Base-by-base conservation (phyloP, 1,140 invertebrate species). In the Drosophila melanica region DNA sequence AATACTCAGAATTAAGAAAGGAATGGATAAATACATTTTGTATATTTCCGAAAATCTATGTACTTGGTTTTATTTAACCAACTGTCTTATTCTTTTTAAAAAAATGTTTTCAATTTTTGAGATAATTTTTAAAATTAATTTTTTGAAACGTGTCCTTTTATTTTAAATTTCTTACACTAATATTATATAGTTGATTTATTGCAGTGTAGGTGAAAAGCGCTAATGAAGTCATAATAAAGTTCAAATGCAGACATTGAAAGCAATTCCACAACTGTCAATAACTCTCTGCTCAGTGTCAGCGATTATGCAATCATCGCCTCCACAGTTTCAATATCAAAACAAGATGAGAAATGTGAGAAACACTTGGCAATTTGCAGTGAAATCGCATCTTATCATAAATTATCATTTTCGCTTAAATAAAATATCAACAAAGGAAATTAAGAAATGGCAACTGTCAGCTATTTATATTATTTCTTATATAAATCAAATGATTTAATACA, bases 261-360 rank as follows among this genome's bases (percentile, higher is more conserved):
- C 42, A 14, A 53, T 42, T 44, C 14, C 18, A 16, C 20, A 45
- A 18, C 33, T 41, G 14, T 59, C 42, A 20, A 18, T 7, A 11
- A n/a, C n/a, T 14, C 39, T 35, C 1, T 18, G 50, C 10, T 53
- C 39, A 3, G 9, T 42, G 14, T 41, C 39, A 41, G n/a, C 5
- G 11, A 30, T 72, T 53, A 60, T 45, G 63, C 48, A 72, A 50
- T 30, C 33, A 64, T 39, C 11, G 33, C 42, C 63, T 63, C 18
- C 10, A 6, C 2, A 35, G 54, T 60, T 41, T 60, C 47, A 2
- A 45, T 68, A 48, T 57, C 35, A 20, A 41, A 48, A 42, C 20
- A 30, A 47, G 4, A 47, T 60, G 54, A 60, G 48, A 60, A 41
- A 50, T 60, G 70, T 68, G 55, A 55, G 70, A 73, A 73, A 20